Evolutionary conservation across 2,113 vertebrate genomes (phyloP), one percentile per base, ranked within the genome.

Genomic region (Cichladusa arquata): DNA sequence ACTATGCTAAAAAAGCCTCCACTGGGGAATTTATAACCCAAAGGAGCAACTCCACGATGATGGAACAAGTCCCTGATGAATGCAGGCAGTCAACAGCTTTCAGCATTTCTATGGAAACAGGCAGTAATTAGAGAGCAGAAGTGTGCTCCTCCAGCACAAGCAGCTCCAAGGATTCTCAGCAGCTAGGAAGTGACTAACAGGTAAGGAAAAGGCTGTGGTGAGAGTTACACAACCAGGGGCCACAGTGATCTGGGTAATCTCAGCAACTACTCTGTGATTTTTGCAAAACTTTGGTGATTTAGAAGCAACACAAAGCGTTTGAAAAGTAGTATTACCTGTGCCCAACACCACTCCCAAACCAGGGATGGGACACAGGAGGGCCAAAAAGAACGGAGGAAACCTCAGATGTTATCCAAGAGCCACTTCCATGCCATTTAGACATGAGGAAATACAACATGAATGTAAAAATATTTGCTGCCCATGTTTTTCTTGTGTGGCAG

Each of bases 91-190:
- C 91, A 91, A 84, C 84, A 95, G 24, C 93, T 56, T 86, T 19
- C 34, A 67, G 60, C 51, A 84, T 66, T 90, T 92, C 91, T 85
- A 65, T 42, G 61, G 81, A 72, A 95, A 96, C 81, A 14, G 50
- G 69, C 33, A 88, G 25, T 87, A 89, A 92, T 48, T 51, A 65
- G 71, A 65, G 69, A 69, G 71, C 73, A 44, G 71, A 29, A 5
- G 24, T 10, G 12, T 2, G 8, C 42, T 90, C 60, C 81, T 78
- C 28, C 25, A 76, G 48, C 12, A 69, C 19, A 80, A 76, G 29
- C 73, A 76, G 26, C 44, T 53, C 48, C 7, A 1, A 28, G 65
- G 57, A 60, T 33, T 42, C 78, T 76, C n/a, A 53, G 61, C 3
- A 11, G 64, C 6, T 19, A n/a, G 44, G 76, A 86, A 64, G 28